These are phyloP conservation scores for Lamproptera curius DNA, from an alignment of 2,888 invertebrate genomes.

Conservation along the genomic window DNA sequence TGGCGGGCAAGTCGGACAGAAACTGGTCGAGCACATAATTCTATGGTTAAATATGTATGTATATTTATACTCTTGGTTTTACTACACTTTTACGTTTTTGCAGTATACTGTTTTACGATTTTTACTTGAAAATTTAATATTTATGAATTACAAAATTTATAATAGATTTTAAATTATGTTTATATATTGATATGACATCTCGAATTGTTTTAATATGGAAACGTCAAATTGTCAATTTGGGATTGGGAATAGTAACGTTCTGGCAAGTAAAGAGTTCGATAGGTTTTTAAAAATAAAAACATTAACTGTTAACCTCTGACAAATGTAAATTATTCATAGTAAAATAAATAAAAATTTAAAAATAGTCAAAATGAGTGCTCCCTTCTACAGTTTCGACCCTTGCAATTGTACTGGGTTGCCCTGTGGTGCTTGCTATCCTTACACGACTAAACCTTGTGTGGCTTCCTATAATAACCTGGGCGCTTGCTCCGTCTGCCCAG, in stretches of 20 bases:
- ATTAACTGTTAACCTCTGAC: conserved; percentile 2
- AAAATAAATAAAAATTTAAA: conserved; percentile 28
- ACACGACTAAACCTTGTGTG: conserved; percentile 58
- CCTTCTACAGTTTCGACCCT: conserved; percentile 66
- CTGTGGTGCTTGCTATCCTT: conserved; percentile 66
- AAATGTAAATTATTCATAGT: conserved; percentile 11
- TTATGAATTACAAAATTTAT: conserved; percentile 9
- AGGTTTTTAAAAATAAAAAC: neutral
- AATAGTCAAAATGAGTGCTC: conserved; percentile 58
- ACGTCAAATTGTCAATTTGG: neutral
- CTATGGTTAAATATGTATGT: neutral
- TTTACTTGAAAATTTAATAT: conserved; percentile 18
- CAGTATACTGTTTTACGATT: conserved; percentile 12
- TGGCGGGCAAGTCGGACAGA: conserved; percentile 60
- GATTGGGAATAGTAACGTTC: neutral
- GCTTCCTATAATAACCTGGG: conserved; percentile 53
- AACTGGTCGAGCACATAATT: conserved; percentile 50
- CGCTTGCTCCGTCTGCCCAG: conserved; percentile 62
- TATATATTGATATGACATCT: conserved; percentile 5
- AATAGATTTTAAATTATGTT: conserved; percentile 15
- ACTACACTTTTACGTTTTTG: neutral
- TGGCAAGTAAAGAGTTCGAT: conserved; percentile 4
- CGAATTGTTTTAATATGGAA: conserved; percentile 18
- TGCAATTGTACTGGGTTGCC: conserved; percentile 59
- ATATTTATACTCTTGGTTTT: neutral